Base-by-base conservation (phyloP, 2,797 vertebrate genomes). In the Hybognathus amarus region DNA sequence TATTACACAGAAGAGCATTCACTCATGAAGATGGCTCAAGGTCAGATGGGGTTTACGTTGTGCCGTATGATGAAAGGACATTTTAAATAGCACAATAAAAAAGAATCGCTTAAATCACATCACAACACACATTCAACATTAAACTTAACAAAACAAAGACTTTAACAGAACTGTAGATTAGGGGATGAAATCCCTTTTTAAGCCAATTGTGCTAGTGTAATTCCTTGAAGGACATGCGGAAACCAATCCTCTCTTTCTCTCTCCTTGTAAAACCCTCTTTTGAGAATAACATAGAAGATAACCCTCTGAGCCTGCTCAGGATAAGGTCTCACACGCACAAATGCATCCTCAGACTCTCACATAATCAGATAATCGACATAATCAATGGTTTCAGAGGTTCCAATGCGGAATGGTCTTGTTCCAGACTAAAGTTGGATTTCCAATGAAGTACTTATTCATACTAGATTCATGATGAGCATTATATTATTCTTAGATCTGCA, bases 101-200 rank as follows among this genome's bases (percentile, higher is more conserved):
- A 78, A 78, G 81, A 42, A 50, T 68, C 27, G 52, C 64, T 82
- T 83, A 83, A 83, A 61, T 83, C 64, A 83, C 73, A 68, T n/a
- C n/a, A n/a, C n/a, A n/a, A n/a, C n/a, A 77, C 64, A 76, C 36
- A 83, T 45, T 83, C 81, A 81, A n/a, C n/a, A n/a, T n/a, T 83
- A 87, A 75, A 85, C 68, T 77, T 83, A 84, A 77, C 80, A 71
- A 63, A 74, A 45, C 76, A 79, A 63, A 74, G 74, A 77, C 74
- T 83, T 87, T 76, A 82, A 70, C 78, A 69, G 73, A 78, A 59
- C 45, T 83, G 73, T 87, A 87, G 83, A 87, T 88, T 88, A 85
- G n/a, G 68, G 83, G 78, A 87, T 87, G 79, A 87, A 87, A 87
- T 88, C 85, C 81, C n/a, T n/a, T 85, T 84, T 85, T 88, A 85